Evolutionary conservation across 2,888 invertebrate genomes (phyloP), one percentile per base, ranked within the genome.

Genomic region (Nomada lathburiana): DNA sequence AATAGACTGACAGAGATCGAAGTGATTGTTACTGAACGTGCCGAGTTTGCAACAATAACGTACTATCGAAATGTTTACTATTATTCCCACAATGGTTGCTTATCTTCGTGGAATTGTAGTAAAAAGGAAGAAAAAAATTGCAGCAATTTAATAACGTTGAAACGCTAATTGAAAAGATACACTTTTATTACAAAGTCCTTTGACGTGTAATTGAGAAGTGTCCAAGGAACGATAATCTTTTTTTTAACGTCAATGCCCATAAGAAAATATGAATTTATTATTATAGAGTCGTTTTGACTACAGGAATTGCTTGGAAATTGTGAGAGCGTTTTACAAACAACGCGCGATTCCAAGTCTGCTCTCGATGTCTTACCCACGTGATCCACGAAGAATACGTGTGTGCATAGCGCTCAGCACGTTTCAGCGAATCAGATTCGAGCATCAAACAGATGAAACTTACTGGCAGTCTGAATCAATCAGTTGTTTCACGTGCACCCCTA

Each of bases 391-490:
- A 55, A 63, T 65, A 60, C 74, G 18, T 42, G 80, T 44, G 71
- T 67, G 29, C 20, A 64, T 57, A 50, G 62, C 50, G 47, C 50
- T 65, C 71, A 55, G 57, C 20, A 59, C 60, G 55, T 59, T 62
- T 69, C 68, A 68, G 68, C 60, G 69, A 71, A 69, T 76, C 68
- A 47, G 52, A 11, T 55, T 60, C 63, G 50, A 70, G 64, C 68
- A 42, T 64, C 63, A 72, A 63, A 63, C 71, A 50, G 29, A 69
- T 71, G 76, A 68, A 76, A 80, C 83, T 83, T 83, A 83, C 83
- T 82, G 23, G 75, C 73, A 79, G 63, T 64, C 73, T 60, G 65
- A 62, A 64, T 69, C 65, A 69, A 65, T 69, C 76, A 55, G 50
- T 60, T 50, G 67, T 9, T 69, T 60, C 73, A 75, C 82, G 81